Conservation (phyloP, 53 echinoderm and acorn worm genomes). For the Mesocentrotus franciscanus region DNA sequence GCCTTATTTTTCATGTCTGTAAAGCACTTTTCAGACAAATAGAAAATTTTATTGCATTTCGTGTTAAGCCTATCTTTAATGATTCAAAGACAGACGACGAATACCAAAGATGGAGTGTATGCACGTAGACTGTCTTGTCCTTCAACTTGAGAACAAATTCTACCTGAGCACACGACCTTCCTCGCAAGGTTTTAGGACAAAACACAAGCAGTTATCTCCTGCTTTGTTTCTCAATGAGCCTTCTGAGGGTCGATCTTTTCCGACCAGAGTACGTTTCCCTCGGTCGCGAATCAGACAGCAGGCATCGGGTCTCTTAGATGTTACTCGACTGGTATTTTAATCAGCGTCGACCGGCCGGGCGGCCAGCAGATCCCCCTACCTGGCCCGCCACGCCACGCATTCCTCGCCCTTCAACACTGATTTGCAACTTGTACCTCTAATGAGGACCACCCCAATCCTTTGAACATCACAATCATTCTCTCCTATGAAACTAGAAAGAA, state of each 20-base stretch:
- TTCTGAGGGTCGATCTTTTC: not conserved
- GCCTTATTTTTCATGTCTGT: not conserved
- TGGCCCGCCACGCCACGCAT: slow-evolving; percentile 41
- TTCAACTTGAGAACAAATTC: not conserved
- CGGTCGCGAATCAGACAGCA: slow-evolving; percentile 7
- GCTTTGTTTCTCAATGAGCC: not conserved
- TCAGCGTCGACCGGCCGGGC: slow-evolving; percentile 66
- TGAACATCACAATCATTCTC: not conserved
- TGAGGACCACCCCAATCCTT: slow-evolving; percentile 64
- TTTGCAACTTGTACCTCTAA: slow-evolving; percentile 54
- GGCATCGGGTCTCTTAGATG: slow-evolving; percentile 35
- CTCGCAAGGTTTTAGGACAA: not conserved
- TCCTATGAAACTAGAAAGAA: not conserved
- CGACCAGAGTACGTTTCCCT: slow-evolving; percentile 44
- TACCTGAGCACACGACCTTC: slow-evolving; percentile 17
- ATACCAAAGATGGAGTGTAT: not conserved
- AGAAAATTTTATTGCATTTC: not conserved
- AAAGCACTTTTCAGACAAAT: not conserved
- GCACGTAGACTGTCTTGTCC: slow-evolving; percentile 1
- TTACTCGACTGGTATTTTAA: slow-evolving; percentile 66
- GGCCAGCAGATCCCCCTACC: slow-evolving; percentile 62
- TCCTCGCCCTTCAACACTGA: slow-evolving; percentile 62
- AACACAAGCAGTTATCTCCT: slow-evolving; percentile 5
- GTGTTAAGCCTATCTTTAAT: not conserved
- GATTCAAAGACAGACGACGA: not conserved